Base-by-base conservation (phyloP, 1,140 invertebrate genomes). In the Chrysomallon squamiferum region DNA sequence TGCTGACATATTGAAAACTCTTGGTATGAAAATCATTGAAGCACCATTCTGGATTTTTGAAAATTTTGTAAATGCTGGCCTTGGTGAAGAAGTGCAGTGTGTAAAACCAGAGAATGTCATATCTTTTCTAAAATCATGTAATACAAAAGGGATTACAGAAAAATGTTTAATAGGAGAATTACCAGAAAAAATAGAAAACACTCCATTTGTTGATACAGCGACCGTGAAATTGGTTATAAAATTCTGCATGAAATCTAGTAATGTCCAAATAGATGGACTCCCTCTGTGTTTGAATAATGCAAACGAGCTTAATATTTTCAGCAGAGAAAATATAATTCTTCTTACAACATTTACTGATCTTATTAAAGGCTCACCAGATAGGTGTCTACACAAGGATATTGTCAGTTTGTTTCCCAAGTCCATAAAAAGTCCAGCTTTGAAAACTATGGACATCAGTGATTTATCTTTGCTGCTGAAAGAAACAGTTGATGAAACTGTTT, bases 91-190 rank as follows among this genome's bases (percentile, higher is more conserved):
- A 15, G 2, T 27, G n/a, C 9, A 18, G 22, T 30, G 22, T 29
- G 50, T 54, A 11, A 54, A 18, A 29, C 50, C 50, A 54, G 25
- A 54, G 25, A 54, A 30, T 54, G 50, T 54, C n/a, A 54, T 54
- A 5, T 15, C 15, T 2, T 54, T 54, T 20, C 50, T 54, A 11
- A 54, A 54, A 27, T 54, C 50, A 3, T 30, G 35, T 38, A 38
- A 54, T 0, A 0, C 50, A 54, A 22, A 13, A 27, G 25, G 25
- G 2, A 6, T 15, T 4, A 22, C 22, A 22, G 25, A 54, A 6
- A 27, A 22, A 4, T 54, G 50, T 27, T 27, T 20, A 20, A 18
- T 54, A 27, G 50, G n/a, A 7, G 22, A 25, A 27, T 15, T 54
- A 13, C 50, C 50, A 6, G 18, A 2, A 22, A 13, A 54, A 29